These are phyloP conservation scores for Leptopterna dolabrata DNA, from an alignment of 2,888 invertebrate species.

Conservation along the genomic window DNA sequence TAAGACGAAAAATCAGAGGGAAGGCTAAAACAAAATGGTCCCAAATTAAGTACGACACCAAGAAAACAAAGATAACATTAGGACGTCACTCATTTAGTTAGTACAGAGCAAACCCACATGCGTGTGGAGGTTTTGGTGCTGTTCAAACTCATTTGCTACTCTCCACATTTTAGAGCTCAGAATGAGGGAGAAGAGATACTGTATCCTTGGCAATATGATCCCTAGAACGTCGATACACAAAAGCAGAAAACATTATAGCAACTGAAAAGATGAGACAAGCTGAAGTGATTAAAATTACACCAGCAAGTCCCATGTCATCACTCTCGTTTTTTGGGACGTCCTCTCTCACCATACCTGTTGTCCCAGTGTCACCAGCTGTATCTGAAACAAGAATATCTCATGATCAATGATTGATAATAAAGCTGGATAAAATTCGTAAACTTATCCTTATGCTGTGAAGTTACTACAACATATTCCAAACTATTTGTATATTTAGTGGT, in stretches of 20 bases:
- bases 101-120: no score
- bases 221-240: conserved; percentile 59
- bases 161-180: conserved; percentile 35
- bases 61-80: no score
- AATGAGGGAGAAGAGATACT: conserved; percentile 33
- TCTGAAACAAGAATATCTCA: background rate
- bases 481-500: no score
- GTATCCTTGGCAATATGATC: conserved; percentile 58
- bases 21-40: no score
- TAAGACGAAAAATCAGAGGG: no score
- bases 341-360: background rate
- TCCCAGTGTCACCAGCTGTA: background rate
- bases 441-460: no score
- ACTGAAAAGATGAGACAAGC: conserved; percentile 61
- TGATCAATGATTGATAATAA: no score
- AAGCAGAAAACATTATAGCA: conserved; percentile 57
- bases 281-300: conserved; percentile 60
- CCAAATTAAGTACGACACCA: no score
- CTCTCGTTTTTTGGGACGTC: background rate
- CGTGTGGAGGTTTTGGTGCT: no score
- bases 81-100: no score
- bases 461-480: no score
- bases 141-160: background rate
- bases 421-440: no score
- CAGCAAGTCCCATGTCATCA: conserved; percentile 51